These are phyloP conservation scores for Argyresthia albistria DNA, from an alignment of 2,888 invertebrate species.

Conservation along the genomic window DNA sequence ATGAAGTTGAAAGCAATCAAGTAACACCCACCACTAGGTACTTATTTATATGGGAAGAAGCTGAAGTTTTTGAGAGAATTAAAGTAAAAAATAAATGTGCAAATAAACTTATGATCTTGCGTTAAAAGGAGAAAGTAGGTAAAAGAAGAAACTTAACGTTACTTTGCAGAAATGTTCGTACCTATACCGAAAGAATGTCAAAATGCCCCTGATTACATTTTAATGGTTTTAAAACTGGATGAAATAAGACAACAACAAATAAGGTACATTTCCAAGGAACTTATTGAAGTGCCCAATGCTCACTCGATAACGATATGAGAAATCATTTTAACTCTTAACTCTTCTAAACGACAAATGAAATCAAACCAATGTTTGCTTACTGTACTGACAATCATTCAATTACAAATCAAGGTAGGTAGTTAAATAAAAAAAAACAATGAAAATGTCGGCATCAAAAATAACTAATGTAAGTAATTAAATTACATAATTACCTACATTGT, in stretches of 20 bases:
- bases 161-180: background rate
- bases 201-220: background rate
- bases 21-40: too few species aligned
- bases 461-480: background rate
- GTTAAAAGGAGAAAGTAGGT: background rate
- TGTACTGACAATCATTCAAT: background rate
- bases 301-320: background rate
- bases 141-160: background rate
- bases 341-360: too few species aligned
- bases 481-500: background rate
- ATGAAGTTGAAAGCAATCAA: too few species aligned
- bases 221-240: background rate
- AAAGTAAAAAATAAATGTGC: too few species aligned
- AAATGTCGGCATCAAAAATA: background rate
- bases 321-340: background rate
- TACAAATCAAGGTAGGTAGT: background rate
- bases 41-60: background rate
- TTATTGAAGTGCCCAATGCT: constrained; percentile 5
- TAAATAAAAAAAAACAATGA: background rate
- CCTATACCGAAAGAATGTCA: too few species aligned
- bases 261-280: constrained; percentile 5
- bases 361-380: background rate
- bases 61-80: background rate
- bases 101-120: too few species aligned
- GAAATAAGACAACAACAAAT: background rate